Evolutionary conservation across 2,888 invertebrate species (phyloP), one percentile per base, ranked within the genome.

Genomic region (Drosophila bunnanda): DNA sequence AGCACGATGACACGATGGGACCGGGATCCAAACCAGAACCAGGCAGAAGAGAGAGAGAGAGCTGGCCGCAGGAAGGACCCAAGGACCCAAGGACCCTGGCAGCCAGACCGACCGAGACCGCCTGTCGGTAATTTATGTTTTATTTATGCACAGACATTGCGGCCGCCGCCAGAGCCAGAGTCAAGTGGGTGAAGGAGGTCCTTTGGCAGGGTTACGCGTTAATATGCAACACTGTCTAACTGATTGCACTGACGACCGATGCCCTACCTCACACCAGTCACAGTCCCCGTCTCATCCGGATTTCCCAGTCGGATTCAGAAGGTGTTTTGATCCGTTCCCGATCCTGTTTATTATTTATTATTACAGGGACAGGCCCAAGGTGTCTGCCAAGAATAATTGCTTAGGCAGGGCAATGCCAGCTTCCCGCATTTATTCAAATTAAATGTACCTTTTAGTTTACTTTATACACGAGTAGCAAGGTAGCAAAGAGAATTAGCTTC

Each of bases 151-250:
- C 80, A 88, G 85, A 79, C 84, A 80, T 86, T 75, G 82, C 77
- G 74, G 68, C 67, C 62, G 58, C 56, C 58, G 44, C 39, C 30
- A 32, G 38, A 32, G 58, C 17, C 30, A 20, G 44, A 38, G 44
- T 57, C 43, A 50, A 46, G 50, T 55, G 43, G 54, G 17, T 17
- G 55, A 32, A 28, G 34, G n/a, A 55, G 34, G 28, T 25, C 36
- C 60, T 60, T 61, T 22, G 46, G 62, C 48, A 48, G 64, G 61
- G 64, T 50, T 32, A 72, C 64, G 61, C 64, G 87, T 82, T 84
- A 84, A 84, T 87, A 87, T 87, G 87, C 84, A 82, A 82, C 88
- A 82, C 81, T 87, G 82, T 82, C 80, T 79, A 80, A 83, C 87
- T 77, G 84, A 81, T 87, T 87, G 82, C 82, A 82, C 72, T 30